Evolutionary conservation across 2,797 vertebrate genomes (phyloP).

Genomic region (Amniataba percoides): DNA sequence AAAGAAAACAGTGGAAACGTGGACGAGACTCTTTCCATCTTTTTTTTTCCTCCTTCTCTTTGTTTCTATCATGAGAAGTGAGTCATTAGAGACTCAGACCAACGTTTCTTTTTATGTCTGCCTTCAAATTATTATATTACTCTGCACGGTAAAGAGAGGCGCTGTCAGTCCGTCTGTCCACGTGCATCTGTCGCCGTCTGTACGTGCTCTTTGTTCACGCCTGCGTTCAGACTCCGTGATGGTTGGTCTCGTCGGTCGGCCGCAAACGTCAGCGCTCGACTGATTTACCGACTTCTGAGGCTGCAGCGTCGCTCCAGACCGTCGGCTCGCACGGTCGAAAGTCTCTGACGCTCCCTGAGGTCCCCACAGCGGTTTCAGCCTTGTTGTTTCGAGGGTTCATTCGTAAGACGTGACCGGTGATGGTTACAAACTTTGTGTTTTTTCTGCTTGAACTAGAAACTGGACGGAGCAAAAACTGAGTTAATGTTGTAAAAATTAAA

Average conservation of each 20-base stretch:
- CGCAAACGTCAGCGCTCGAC: background rate
- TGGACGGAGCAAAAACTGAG: background rate
- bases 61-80: constrained; percentile 26
- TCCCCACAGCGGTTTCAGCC: background rate
- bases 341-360: constrained; percentile 11
- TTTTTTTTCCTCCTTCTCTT: background rate
- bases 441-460: background rate
- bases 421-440: background rate
- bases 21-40: background rate
- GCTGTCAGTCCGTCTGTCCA: background rate
- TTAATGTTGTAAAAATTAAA: background rate
- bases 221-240: constrained; percentile 26
- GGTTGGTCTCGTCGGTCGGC: constrained; percentile 27
- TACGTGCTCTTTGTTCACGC: background rate
- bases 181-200: constrained; percentile 12
- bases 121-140: background rate
- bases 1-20: constrained; percentile 55
- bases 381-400: background rate
- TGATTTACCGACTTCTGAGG: constrained; percentile 41
- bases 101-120: background rate
- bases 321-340: background rate
- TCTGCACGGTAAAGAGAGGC: background rate
- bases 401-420: background rate
- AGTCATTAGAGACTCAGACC: background rate
- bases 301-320: constrained; percentile 43